Evolutionary conservation across 2,797 vertebrate species (phyloP).

Genomic region (Triplophysa yarkandensis): DNA sequence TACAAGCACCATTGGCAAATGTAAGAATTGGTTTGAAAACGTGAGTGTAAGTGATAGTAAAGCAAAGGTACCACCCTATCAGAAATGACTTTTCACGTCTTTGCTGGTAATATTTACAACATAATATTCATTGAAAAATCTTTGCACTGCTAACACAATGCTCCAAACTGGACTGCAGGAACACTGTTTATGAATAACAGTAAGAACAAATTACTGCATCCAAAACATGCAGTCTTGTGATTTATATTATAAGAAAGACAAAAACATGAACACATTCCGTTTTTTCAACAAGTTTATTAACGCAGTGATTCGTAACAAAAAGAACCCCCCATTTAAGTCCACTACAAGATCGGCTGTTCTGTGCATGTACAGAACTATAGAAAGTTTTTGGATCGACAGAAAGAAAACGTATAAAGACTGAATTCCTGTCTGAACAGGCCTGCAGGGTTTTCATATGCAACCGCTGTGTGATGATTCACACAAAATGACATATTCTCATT

Average conservation of each 20-base stretch:
- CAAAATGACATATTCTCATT: conserved; percentile 13
- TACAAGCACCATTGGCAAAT: too few species aligned
- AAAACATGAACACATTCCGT: background rate
- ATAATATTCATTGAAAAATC: too few species aligned
- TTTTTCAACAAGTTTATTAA: conserved; percentile 74
- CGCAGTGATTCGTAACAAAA: conserved; percentile 77
- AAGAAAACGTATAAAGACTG: conserved; percentile 66
- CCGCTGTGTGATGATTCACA: conserved; percentile 46
- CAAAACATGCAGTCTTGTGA: too few species aligned
- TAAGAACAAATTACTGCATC: too few species aligned
- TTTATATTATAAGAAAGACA: background rate
- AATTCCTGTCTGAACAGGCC: conserved; percentile 58
- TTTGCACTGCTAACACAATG: background rate
- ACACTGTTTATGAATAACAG: too few species aligned
- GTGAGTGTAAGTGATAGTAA: too few species aligned
- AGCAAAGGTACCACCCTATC: too few species aligned
- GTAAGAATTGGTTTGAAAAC: too few species aligned
- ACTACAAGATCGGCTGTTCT: conserved; percentile 62
- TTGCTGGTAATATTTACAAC: too few species aligned
- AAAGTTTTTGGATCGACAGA: conserved; percentile 64
- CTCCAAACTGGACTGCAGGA: background rate
- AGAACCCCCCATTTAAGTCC: conserved; percentile 57
- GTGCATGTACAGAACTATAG: conserved; percentile 65
- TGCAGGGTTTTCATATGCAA: conserved; percentile 59
- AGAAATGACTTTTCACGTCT: too few species aligned